Percentiles rank a stretch among this genome's conserved stretches.
These are phyloP conservation scores for Catostomus latipinnis DNA, from an alignment of 2,797 vertebrate genomes.

Conservation along the genomic window DNA sequence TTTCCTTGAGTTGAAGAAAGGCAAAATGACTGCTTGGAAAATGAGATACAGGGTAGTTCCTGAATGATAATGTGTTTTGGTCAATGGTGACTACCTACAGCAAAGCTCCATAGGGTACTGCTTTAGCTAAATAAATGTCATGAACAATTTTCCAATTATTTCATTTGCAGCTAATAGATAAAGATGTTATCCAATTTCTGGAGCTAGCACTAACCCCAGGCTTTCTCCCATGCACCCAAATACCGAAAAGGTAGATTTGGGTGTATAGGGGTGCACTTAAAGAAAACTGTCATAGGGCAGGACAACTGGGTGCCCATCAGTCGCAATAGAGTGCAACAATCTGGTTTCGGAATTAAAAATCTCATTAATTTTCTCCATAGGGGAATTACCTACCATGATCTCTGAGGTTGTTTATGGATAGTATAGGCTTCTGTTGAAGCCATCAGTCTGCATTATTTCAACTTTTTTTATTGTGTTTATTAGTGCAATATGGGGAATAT, in stretches of 20 bases:
- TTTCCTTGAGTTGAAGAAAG: constrained; percentile 40
- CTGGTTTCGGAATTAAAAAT: too few species aligned
- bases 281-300: background rate
- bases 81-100: constrained; percentile 13
- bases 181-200: background rate
- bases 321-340: too few species aligned
- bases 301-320: background rate
- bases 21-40: constrained; percentile 35
- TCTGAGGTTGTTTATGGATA: too few species aligned
- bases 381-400: too few species aligned
- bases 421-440: too few species aligned
- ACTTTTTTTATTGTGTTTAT: too few species aligned
- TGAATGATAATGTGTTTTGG: constrained; percentile 24
- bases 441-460: too few species aligned
- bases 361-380: too few species aligned
- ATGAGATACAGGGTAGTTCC: constrained; percentile 16
- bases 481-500: too few species aligned
- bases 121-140: constrained; percentile 19
- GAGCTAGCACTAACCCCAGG: background rate
- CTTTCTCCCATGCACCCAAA: background rate
- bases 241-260: background rate
- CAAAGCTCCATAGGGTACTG: background rate
- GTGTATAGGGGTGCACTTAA: background rate
- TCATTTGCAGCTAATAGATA: background rate
- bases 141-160: background rate